These are phyloP conservation scores for Dolichotis patagonum DNA, from an alignment of 2,113 vertebrate species.

Conservation along the genomic window DNA sequence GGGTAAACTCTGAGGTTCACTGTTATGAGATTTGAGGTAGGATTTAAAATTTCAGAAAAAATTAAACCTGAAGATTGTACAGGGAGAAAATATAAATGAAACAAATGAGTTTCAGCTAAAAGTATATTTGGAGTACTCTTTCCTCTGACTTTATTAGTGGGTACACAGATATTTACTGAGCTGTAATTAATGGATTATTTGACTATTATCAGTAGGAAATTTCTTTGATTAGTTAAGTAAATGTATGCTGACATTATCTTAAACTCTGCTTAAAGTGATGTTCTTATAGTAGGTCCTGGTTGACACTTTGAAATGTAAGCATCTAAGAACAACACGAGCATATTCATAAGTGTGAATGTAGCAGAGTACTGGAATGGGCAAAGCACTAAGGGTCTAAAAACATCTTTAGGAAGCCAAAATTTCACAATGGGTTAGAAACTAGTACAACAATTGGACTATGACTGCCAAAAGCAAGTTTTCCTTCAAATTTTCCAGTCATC, in stretches of 20 bases:
- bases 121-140: not conserved
- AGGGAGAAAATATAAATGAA: constrained; percentile 15
- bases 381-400: constrained; percentile 54
- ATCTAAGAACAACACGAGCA: constrained; percentile 58
- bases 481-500: not conserved
- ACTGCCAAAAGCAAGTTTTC: not conserved
- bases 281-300: constrained; percentile 60
- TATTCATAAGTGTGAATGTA: not conserved
- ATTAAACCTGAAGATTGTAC: not conserved
- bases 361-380: constrained; percentile 31
- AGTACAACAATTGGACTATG: constrained; percentile 45
- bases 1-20: not conserved
- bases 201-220: not conserved
- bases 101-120: not conserved
- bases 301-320: constrained; percentile 79
- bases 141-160: not conserved
- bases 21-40: not conserved
- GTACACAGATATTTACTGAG: not conserved
- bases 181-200: not conserved
- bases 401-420: constrained; percentile 57
- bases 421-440: constrained; percentile 73
- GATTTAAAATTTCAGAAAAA: constrained; percentile 11
- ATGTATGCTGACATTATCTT: not conserved
- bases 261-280: constrained; percentile 62
- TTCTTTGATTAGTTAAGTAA: constrained; percentile 21